Conservation (phyloP, 2,113 vertebrate genomes). For the Erythrolamprus reginae region DNA sequence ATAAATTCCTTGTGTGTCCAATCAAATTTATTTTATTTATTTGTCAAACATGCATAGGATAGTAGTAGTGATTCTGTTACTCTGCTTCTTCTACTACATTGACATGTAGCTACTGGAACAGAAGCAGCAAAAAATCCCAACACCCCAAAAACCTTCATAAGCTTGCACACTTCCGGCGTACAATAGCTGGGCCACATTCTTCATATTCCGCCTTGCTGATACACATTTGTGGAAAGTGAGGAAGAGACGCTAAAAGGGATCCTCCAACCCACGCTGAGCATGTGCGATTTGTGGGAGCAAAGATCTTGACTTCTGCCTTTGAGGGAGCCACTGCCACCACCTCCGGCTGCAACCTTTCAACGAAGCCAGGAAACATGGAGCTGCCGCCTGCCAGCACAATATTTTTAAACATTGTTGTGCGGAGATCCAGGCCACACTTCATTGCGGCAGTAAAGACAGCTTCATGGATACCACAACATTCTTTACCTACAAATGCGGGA, state of each 20-base stretch:
- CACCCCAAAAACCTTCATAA: constrained; percentile 54
- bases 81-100: not conserved
- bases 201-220: constrained; percentile 77
- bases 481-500: constrained; percentile 63
- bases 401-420: constrained; percentile 66
- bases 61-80: too few species aligned
- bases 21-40: too few species aligned
- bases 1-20: too few species aligned
- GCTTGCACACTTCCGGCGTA: constrained; percentile 67
- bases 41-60: too few species aligned
- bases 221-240: constrained; percentile 74
- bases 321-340: constrained; percentile 49
- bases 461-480: constrained; percentile 65
- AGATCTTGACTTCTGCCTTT: constrained; percentile 69
- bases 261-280: constrained; percentile 67
- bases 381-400: constrained; percentile 63
- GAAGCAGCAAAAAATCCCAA: not conserved
- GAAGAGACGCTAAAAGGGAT: constrained; percentile 70
- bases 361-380: constrained; percentile 69
- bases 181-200: constrained; percentile 67
- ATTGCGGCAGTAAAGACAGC: constrained; percentile 64
- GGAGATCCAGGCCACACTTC: constrained; percentile 64
- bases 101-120: not conserved
- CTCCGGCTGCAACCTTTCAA: constrained; percentile 70
- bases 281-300: constrained; percentile 55